Conservation (phyloP, 2,113 vertebrate genomes). For the Piaya cayana region DNA sequence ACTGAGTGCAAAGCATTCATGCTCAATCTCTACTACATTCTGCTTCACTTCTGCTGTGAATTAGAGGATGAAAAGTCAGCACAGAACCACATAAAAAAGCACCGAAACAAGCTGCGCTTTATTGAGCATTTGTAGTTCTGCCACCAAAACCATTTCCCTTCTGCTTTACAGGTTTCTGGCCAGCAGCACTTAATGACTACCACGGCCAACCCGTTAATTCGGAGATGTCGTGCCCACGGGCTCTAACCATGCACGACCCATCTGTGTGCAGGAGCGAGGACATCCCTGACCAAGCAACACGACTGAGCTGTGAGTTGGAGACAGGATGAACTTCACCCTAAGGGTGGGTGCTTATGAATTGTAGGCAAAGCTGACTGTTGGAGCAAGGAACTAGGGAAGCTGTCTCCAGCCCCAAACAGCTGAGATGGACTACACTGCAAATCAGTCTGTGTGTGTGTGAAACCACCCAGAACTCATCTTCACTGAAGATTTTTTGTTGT, state of each 20-base stretch:
- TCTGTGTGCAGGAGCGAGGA: not conserved
- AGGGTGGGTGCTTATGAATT: not conserved
- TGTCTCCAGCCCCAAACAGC: too few relatives aligned
- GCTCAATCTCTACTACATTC: conserved; percentile 30
- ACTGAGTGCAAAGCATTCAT: not conserved
- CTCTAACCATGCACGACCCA: fast-evolving
- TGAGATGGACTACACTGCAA: fast-evolving
- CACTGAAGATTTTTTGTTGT: not conserved
- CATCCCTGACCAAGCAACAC: fast-evolving
- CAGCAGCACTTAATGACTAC: not conserved
- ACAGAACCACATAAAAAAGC: conserved; percentile 52
- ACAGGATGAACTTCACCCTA: not conserved
- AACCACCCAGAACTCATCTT: not conserved
- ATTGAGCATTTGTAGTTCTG: conserved; percentile 47
- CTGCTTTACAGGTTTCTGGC: conserved; percentile 67
- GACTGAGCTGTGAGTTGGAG: not conserved
- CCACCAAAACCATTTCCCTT: conserved; percentile 54
- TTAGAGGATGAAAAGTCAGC: conserved; percentile 29
- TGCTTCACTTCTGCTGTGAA: conserved; percentile 55
- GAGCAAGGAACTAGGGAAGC: not conserved
- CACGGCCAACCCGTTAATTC: fast-evolving
- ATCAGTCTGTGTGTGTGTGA: too few relatives aligned
- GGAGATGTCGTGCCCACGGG: not conserved
- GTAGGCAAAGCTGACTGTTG: not conserved
- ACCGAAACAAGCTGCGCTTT: conserved; percentile 28